phyloP scores from a whole-genome alignment of 2,797 vertebrate genomes.

The Mormyrus hasselquistii region DNA sequence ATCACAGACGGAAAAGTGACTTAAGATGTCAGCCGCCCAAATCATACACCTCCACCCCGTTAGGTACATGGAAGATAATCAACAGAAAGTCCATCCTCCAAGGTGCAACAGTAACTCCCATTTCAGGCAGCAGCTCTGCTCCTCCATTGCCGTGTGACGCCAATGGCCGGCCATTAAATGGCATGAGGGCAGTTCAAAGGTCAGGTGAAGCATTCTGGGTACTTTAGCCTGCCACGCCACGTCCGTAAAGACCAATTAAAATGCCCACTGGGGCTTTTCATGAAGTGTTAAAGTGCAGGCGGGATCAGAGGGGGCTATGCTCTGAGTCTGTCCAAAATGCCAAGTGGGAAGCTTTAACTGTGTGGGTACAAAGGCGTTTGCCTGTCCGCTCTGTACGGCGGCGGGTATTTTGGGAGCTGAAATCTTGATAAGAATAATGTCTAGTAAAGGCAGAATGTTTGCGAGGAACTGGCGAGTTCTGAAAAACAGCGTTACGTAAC shows the following conservation, averaged over 20 bases:
- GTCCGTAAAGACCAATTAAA: neutral
- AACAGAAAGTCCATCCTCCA: neutral
- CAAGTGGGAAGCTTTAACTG: neutral
- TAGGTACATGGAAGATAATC: neutral
- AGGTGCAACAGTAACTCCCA: neutral
- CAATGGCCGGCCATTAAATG: neutral
- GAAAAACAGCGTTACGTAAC: neutral
- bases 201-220: neutral
- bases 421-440: neutral
- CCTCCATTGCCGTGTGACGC: neutral
- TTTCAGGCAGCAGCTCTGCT: neutral
- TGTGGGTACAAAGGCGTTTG: neutral
- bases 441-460: neutral
- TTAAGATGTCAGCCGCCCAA: neutral
- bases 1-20: constrained; percentile 27
- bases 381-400: neutral
- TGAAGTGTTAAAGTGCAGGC: neutral
- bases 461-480: neutral
- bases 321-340: neutral
- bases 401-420: neutral
- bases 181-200: neutral
- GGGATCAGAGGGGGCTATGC: neutral
- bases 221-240: neutral
- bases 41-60: neutral
- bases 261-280: neutral